phyloP scores from a whole-genome alignment of 2,888 invertebrate genomes.

The Halictus quadricinctus region DNA sequence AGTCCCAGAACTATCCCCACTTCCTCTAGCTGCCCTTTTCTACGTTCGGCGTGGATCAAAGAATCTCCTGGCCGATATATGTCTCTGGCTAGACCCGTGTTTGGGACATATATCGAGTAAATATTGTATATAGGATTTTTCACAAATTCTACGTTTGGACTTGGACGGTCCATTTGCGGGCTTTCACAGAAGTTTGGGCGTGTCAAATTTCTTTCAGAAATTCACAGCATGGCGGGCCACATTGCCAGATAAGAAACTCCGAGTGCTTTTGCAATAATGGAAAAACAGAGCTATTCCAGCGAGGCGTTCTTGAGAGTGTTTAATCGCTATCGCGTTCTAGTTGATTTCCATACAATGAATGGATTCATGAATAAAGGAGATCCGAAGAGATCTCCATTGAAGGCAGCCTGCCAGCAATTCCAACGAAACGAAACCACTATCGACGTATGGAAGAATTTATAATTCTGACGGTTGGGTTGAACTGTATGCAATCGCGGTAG shows the following conservation, averaged over 20 bases:
- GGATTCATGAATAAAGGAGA: slow-evolving; percentile 63
- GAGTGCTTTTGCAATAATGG: slow-evolving; percentile 42
- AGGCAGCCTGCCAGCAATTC: slow-evolving; percentile 63
- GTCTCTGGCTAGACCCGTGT: no score
- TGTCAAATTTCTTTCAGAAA: slow-evolving; percentile 17
- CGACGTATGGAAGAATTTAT: slow-evolving; percentile 47
- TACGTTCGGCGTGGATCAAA: no score
- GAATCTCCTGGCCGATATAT: no score
- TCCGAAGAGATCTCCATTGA: slow-evolving; percentile 1
- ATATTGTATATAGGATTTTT: no score
- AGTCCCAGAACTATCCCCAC: no score
- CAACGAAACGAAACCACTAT: slow-evolving; percentile 28
- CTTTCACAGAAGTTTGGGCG: not conserved
- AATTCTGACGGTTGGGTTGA: slow-evolving; percentile 11
- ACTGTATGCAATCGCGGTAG: not conserved
- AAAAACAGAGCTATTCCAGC: slow-evolving; percentile 42
- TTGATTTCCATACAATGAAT: slow-evolving; percentile 61
- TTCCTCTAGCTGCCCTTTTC: no score
- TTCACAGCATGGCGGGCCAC: slow-evolving; percentile 14
- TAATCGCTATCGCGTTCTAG: slow-evolving; percentile 46
- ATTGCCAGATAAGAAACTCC: slow-evolving; percentile 41
- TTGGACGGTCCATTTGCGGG: no score
- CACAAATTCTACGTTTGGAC: no score
- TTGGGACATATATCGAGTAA: no score
- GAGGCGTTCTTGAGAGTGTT: slow-evolving; percentile 47